phyloP scores from a whole-genome alignment of 2,888 invertebrate genomes.

The Melanotus villosus region DNA sequence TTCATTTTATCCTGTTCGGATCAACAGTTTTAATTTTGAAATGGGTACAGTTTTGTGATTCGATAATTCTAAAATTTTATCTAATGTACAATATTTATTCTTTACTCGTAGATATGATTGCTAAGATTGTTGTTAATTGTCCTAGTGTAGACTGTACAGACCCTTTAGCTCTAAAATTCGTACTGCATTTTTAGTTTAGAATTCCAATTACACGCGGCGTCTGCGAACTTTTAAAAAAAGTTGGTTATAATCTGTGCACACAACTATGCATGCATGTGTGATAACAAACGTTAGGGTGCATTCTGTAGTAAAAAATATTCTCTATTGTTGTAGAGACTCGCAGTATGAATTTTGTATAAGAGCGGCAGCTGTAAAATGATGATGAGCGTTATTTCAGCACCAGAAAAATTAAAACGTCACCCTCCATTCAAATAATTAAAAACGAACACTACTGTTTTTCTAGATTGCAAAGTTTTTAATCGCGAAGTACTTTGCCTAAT shows the following conservation, averaged over 20 bases:
- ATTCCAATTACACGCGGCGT: no score
- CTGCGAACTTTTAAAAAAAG: not conserved
- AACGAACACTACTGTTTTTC: slow-evolving; percentile 32
- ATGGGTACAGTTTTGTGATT: no score
- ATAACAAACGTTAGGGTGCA: slow-evolving; percentile 13
- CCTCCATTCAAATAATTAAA: slow-evolving; percentile 38
- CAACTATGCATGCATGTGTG: not conserved
- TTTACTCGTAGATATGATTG: no score
- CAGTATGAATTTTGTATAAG: slow-evolving; percentile 30
- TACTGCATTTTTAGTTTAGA: no score
- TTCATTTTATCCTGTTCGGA: no score
- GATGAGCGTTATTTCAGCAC: slow-evolving; percentile 37
- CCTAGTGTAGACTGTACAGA: no score
- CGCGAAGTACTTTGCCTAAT: not conserved
- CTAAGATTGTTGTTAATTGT: no score
- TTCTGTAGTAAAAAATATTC: slow-evolving; percentile 24
- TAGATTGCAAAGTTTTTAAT: slow-evolving; percentile 17
- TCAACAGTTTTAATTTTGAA: no score
- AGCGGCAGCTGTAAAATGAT: slow-evolving; percentile 29
- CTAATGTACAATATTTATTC: no score
- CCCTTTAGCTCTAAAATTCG: no score
- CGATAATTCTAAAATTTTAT: no score
- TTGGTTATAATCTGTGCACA: not conserved
- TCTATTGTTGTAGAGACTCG: slow-evolving; percentile 23
- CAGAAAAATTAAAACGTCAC: slow-evolving; percentile 37